Percentiles rank a stretch among this genome's conserved stretches.
phyloP scores from a whole-genome alignment of 2,888 invertebrate genomes.

The Himalopsyche tibetana region DNA sequence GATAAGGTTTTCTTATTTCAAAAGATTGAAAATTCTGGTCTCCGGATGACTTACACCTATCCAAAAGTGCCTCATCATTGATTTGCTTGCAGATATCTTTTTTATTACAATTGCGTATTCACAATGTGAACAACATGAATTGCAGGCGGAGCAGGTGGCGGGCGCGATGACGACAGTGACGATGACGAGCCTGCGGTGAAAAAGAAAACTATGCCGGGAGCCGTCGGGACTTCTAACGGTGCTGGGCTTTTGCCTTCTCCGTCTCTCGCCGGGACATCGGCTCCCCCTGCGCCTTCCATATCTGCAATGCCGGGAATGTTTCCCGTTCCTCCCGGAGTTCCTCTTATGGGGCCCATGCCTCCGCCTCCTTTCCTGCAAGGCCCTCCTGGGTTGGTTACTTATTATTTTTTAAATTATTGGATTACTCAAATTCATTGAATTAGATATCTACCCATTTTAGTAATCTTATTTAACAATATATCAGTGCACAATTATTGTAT shows the following conservation, averaged over 20 bases:
- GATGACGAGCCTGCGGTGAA: constrained; percentile 90
- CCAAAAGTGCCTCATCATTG: no score
- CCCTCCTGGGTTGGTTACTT: constrained; percentile 76
- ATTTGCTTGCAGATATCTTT: not conserved
- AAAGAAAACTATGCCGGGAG: constrained; percentile 72
- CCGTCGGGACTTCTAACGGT: constrained; percentile 72
- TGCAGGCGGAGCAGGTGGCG: constrained; percentile 55
- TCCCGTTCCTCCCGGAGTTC: constrained; percentile 83
- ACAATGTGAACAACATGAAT: not conserved
- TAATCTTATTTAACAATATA: no score
- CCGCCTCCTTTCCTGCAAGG: constrained; percentile 85
- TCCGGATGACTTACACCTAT: no score
- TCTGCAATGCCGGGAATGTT: constrained; percentile 83
- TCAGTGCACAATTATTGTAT: no score
- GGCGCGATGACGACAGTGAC: constrained; percentile 84
- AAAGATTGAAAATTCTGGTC: no score
- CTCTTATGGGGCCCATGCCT: constrained; percentile 83
- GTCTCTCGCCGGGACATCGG: constrained; percentile 76
- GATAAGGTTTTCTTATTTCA: no score
- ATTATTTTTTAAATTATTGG: not conserved
- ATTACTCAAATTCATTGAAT: not conserved
- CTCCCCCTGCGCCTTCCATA: constrained; percentile 79
- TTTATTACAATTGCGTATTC: not conserved
- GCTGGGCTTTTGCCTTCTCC: constrained; percentile 66
- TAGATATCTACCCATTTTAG: not conserved